Conservation (phyloP, 2,113 vertebrate species). For the Typhlomys cinereus region DNA sequence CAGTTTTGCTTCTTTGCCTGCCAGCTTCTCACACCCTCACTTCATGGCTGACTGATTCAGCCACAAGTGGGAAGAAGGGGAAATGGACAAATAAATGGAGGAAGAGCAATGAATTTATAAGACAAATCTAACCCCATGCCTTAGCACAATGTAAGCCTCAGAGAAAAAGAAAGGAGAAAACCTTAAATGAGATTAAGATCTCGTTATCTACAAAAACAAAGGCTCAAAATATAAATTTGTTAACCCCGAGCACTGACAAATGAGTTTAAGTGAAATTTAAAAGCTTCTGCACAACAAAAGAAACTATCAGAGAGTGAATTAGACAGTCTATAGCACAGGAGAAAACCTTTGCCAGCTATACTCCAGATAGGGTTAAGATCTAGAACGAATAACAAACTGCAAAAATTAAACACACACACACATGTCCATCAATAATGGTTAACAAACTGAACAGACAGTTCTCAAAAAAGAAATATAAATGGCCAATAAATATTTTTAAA, state of each 20-base stretch:
- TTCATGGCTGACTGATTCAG: neutral
- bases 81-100: neutral
- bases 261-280: neutral
- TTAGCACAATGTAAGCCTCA: neutral
- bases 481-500: neutral
- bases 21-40: neutral
- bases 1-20: neutral
- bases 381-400: too few relatives aligned
- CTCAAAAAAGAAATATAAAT: neutral
- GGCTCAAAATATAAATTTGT: neutral
- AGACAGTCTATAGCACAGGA: neutral
- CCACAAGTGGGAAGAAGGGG: neutral
- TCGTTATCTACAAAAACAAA: neutral
- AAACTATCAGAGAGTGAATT: neutral
- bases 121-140: neutral
- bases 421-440: neutral
- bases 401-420: neutral
- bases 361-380: neutral
- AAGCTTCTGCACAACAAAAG: neutral
- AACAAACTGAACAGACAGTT: neutral
- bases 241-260: neutral
- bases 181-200: neutral
- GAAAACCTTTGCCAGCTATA: neutral
- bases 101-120: neutral
- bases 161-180: neutral